These are phyloP conservation scores for Excalfactoria chinensis DNA, from an alignment of 2,113 vertebrate genomes.

Conservation along the genomic window DNA sequence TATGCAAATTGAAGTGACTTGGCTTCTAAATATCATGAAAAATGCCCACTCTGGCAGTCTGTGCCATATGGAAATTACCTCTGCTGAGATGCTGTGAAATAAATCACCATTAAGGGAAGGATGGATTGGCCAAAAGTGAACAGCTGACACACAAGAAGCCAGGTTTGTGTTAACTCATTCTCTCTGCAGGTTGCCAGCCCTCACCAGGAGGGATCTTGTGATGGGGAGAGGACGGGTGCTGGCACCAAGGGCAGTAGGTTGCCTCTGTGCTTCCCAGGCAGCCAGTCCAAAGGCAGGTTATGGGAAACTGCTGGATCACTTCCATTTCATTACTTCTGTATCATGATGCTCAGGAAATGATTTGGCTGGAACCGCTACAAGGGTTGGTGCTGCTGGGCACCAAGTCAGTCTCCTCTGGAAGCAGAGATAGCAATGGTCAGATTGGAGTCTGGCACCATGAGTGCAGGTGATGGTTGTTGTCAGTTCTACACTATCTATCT, in stretches of 20 bases:
- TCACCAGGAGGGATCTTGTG: background rate
- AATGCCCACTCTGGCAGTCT: constrained; percentile 42
- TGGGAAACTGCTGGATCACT: background rate
- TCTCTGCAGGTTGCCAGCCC: fast-evolving
- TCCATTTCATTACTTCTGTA: background rate
- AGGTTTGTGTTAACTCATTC: background rate
- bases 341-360: fast-evolving
- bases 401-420: background rate
- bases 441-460: background rate
- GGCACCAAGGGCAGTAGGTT: background rate
- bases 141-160: background rate
- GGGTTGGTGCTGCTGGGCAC: background rate
- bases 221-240: fast-evolving
- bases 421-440: background rate
- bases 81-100: constrained; percentile 30
- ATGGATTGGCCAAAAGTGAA: constrained; percentile 20
- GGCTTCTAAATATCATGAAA: constrained; percentile 50
- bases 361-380: background rate
- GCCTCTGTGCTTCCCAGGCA: background rate
- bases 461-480: background rate
- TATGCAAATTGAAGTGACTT: constrained; percentile 52
- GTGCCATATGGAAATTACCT: constrained; percentile 54
- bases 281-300: background rate
- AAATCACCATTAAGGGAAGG: constrained; percentile 37
- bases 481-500: background rate